Base-by-base conservation (phyloP, 2,888 invertebrate genomes). In the Ptychoptera contaminata region DNA sequence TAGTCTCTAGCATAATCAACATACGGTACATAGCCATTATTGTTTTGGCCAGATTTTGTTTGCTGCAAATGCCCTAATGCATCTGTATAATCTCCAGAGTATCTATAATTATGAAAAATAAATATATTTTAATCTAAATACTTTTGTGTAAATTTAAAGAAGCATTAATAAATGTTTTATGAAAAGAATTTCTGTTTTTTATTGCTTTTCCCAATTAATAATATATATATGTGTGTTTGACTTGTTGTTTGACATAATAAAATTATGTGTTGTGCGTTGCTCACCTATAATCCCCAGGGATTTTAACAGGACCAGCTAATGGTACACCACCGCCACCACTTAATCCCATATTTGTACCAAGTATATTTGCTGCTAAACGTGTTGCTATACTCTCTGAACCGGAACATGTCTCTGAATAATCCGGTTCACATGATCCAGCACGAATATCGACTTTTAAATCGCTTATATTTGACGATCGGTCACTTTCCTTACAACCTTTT, bases 1-100 rank as follows among this genome's bases (percentile, higher is more conserved):
- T 90, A 91, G 62, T 91, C 90, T 31, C 87, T 76, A 8, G 81
- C 77, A 60, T 87, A 91, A 62, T 91, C 90, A 40, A 85, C 85
- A 62, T 88, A 91, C 1, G 87, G 86, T 49, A 85, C 82, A 62
- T 87, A 88, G 23, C 85, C 85, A 58, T 85, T 85, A 62, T 79
- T 82, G 63, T 81, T 84, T 55, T 84, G 82, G 45, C 83, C 83
- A 48, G 38, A 44, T 47, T 48, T 49, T 29, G 40, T 43, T 46
- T 49, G 50, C 34, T 50, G 48, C 38, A 50, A 43, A 40, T 51
- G 62, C 34, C 57, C 51, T 45, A 52, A 61, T 30, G 61, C 59
- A 43, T 64, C 62, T 8, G 55, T 55, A 35, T 62, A 64, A 34
- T 66, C 65, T 14, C 61, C 61, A 3, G 65, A 63, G 51, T 63